Conservation (phyloP, 2,113 vertebrate species). For the Hippotragus niger region DNA sequence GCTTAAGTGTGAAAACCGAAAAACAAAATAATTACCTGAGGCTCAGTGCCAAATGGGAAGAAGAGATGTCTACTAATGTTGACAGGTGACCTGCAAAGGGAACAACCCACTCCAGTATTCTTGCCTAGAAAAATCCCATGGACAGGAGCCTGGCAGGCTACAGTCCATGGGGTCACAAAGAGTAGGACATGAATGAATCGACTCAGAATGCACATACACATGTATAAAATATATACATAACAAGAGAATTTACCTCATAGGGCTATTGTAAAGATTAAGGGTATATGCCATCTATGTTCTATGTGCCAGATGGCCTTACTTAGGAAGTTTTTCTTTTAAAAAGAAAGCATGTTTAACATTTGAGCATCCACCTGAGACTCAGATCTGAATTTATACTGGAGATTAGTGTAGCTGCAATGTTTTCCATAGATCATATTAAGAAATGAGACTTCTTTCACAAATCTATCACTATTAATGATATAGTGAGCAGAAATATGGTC, state of each 20-base stretch:
- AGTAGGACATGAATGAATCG: not conserved
- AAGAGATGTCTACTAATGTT: not conserved
- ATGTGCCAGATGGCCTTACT: not conserved
- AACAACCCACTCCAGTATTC: not conserved
- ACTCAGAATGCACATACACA: not conserved
- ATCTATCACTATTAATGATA: not conserved
- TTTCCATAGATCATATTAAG: not conserved
- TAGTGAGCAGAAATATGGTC: conserved; percentile 81
- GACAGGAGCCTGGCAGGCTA: not conserved
- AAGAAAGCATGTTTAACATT: not conserved
- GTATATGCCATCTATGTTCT: not conserved
- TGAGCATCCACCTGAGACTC: not conserved
- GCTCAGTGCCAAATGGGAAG: not conserved
- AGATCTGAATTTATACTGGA: not conserved
- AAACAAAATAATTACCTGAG: not conserved
- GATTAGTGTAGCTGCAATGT: not conserved
- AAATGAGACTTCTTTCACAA: not conserved
- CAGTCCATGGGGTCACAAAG: not conserved
- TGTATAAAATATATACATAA: not conserved
- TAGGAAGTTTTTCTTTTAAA: not conserved
- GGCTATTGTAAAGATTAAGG: not conserved
- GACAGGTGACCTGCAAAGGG: not conserved
- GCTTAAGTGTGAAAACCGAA: not conserved
- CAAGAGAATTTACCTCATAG: not conserved
- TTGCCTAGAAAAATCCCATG: not conserved